These are phyloP conservation scores for Cenopis cana DNA, from an alignment of 2,888 invertebrate species.

Conservation along the genomic window DNA sequence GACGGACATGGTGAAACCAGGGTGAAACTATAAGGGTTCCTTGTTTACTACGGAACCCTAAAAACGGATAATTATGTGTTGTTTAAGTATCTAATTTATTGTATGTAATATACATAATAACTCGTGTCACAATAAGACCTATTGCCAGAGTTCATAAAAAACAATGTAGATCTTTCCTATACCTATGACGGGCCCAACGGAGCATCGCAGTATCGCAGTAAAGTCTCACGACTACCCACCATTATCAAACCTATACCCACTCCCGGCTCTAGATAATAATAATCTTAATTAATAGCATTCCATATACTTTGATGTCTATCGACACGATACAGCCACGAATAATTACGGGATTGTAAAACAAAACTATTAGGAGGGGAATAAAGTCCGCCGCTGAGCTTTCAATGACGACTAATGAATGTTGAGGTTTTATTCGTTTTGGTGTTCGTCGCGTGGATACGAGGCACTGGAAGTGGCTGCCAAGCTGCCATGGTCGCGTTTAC, in stretches of 20 bases:
- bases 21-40: no score
- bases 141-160: no score
- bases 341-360: slow-evolving; percentile 66
- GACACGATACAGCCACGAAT: slow-evolving; percentile 51
- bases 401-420: slow-evolving; percentile 79
- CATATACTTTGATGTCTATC: slow-evolving; percentile 41
- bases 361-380: slow-evolving; percentile 58
- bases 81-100: no score
- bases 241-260: slow-evolving; percentile 10
- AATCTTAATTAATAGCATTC: slow-evolving; percentile 46
- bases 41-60: no score
- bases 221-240: slow-evolving; percentile 17
- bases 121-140: no score
- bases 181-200: neutral
- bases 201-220: no score
- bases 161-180: neutral
- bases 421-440: slow-evolving; percentile 59
- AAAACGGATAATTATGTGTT: no score
- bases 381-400: slow-evolving; percentile 71
- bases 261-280: slow-evolving; percentile 33
- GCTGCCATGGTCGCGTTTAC: no score
- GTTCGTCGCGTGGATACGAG: slow-evolving; percentile 41
- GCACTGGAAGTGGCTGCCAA: slow-evolving; percentile 43
- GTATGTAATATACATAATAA: no score
- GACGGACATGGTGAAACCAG: no score